Evolutionary conservation across 2,888 invertebrate species (phyloP).

Genomic region (Apotomis betuletana): DNA sequence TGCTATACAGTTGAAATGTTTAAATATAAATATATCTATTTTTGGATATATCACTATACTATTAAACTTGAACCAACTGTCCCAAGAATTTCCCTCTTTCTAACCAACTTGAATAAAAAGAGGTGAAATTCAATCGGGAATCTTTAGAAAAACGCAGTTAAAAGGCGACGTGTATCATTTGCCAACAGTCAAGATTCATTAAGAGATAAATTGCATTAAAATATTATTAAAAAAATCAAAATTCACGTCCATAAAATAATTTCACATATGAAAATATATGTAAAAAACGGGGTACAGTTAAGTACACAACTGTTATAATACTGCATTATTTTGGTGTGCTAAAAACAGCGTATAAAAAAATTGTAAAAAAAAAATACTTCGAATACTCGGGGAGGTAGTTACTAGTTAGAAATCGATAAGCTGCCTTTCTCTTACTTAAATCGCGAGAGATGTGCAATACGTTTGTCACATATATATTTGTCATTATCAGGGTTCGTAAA

Average conservation of each 20-base stretch:
- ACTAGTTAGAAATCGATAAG: constrained; percentile 37
- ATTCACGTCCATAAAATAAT: constrained; percentile 8
- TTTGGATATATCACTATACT: no score
- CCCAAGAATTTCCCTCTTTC: no score
- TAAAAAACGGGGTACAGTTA: constrained; percentile 19
- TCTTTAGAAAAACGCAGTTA: background rate
- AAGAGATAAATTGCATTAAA: background rate
- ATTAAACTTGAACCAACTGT: no score
- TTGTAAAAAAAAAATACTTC: constrained; percentile 34
- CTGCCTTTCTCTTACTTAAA: constrained; percentile 33
- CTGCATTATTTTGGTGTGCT: constrained; percentile 36
- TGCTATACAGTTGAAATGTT: no score
- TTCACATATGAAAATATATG: constrained; percentile 2
- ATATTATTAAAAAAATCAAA: constrained; percentile 6
- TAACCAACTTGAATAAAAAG: background rate
- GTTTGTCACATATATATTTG: no score
- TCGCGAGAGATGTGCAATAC: constrained; percentile 19
- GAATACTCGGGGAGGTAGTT: constrained; percentile 41
- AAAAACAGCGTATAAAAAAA: constrained; percentile 27
- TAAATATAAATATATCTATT: no score
- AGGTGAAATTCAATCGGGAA: background rate
- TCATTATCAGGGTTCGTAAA: no score
- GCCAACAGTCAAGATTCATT: background rate
- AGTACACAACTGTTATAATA: constrained; percentile 33
- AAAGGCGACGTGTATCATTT: background rate